A percentile compares a stretch with the other conserved stretches of the same genome.
Conservation (phyloP, 1,140 invertebrate genomes). For the Cepaea nemoralis region DNA sequence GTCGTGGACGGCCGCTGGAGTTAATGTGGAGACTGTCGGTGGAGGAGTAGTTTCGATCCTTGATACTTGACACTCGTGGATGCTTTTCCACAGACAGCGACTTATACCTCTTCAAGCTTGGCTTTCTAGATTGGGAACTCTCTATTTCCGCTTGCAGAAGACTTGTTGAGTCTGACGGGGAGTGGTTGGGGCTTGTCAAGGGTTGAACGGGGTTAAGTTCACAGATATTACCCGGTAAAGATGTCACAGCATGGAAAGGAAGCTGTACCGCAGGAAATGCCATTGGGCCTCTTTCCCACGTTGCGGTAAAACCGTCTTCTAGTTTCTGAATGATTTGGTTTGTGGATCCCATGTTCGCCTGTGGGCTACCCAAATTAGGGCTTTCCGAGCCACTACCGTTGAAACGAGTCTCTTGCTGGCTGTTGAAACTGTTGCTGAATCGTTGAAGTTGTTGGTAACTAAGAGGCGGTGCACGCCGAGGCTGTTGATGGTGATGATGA, state of each 20-base stretch:
- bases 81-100: conserved; percentile 65
- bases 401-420: conserved; percentile 30
- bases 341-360: conserved; percentile 39
- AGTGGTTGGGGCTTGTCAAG: conserved; percentile 30
- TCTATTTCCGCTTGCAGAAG: conserved; percentile 26
- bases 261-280: conserved; percentile 57
- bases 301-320: conserved; percentile 62
- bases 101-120: conserved; percentile 73
- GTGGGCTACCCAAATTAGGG: neutral
- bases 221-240: conserved; percentile 21
- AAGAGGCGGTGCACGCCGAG: conserved; percentile 9
- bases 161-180: conserved; percentile 32
- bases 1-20: conserved; percentile 60
- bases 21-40: conserved; percentile 71
- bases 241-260: conserved; percentile 32
- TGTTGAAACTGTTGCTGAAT: conserved; percentile 34
- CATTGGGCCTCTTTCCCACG: conserved; percentile 61
- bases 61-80: conserved; percentile 61
- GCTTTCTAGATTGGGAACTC: conserved; percentile 40
- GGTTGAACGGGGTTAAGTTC: conserved; percentile 19
- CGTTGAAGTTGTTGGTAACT: conserved; percentile 31
- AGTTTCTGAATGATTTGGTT: conserved; percentile 65
- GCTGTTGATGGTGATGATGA: conserved; percentile 34
- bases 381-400: conserved; percentile 10
- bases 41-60: conserved; percentile 63